Conservation (phyloP, 2,888 invertebrate species). For the Zootermopsis nevadensis region DNA sequence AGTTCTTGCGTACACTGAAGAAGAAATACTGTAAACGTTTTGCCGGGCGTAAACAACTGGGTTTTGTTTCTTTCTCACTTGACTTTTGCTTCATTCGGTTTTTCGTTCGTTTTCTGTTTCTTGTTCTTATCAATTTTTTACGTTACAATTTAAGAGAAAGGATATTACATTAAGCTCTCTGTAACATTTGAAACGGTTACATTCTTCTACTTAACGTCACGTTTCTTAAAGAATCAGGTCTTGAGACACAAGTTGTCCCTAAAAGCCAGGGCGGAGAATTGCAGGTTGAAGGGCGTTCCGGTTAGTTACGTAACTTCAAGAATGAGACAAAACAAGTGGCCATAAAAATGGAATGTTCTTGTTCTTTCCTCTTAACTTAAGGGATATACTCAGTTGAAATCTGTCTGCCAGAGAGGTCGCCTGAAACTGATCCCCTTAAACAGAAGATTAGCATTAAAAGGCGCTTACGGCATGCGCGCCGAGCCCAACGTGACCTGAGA, state of each 20-base stretch:
- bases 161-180: no score
- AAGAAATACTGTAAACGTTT: no score
- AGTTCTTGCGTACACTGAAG: no score
- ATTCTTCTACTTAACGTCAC: neutral
- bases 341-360: neutral
- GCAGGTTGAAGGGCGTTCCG: neutral
- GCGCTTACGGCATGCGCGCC: no score
- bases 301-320: neutral
- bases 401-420: neutral
- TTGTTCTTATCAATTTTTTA: no score
- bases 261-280: neutral
- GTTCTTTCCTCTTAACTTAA: neutral
- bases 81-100: no score
- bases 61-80: no score
- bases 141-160: no score
- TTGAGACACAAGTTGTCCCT: neutral
- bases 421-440: neutral
- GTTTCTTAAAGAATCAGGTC: neutral
- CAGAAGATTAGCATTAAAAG: neutral
- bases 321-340: neutral
- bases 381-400: neutral
- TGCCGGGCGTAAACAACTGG: no score
- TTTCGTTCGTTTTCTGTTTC: no score
- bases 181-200: neutral
- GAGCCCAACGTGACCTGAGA: no score